These are phyloP conservation scores for Salarias fasciatus DNA, from an alignment of 2,797 vertebrate species.

Conservation along the genomic window DNA sequence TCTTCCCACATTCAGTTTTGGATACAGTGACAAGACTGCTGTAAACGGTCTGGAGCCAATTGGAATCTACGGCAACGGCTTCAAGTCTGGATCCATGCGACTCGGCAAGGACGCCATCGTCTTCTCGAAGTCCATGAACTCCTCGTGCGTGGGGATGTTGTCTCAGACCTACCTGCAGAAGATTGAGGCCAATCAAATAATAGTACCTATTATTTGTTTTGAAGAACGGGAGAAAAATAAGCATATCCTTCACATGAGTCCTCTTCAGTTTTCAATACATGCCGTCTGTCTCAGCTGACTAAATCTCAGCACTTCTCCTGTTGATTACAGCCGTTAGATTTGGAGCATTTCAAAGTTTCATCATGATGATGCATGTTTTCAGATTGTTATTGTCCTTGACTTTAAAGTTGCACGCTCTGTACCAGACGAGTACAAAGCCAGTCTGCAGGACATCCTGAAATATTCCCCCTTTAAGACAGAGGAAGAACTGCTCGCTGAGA, in stretches of 20 bases:
- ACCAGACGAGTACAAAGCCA: constrained; percentile 76
- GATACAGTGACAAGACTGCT: constrained; percentile 92
- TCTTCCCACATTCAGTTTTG: constrained; percentile 84
- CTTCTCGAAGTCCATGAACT: constrained; percentile 88
- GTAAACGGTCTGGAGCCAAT: constrained; percentile 87
- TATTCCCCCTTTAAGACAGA: constrained; percentile 87
- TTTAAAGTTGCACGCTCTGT: constrained; percentile 50
- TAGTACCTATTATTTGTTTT: constrained; percentile 90
- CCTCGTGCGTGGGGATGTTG: constrained; percentile 89
- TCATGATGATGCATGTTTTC: not conserved
- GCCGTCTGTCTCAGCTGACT: too few species aligned
- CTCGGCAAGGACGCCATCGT: constrained; percentile 93
- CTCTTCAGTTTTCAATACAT: too few species aligned
- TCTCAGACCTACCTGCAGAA: constrained; percentile 91
- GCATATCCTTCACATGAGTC: constrained; percentile 88
- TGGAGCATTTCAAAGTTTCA: not conserved
- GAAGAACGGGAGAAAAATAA: constrained; percentile 52
- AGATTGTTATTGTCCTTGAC: constrained; percentile 60
- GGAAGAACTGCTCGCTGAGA: constrained; percentile 84
- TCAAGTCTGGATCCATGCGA: constrained; percentile 98
- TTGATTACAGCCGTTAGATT: too few species aligned
- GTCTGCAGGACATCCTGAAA: constrained; percentile 87
- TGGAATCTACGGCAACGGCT: constrained; percentile 95
- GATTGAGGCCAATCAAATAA: constrained; percentile 85
- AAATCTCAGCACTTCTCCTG: too few species aligned